Evolutionary conservation across 2,797 vertebrate species (phyloP), one percentile per base, ranked within the genome.

Genomic region (Hapalemur alaotrensis): DNA sequence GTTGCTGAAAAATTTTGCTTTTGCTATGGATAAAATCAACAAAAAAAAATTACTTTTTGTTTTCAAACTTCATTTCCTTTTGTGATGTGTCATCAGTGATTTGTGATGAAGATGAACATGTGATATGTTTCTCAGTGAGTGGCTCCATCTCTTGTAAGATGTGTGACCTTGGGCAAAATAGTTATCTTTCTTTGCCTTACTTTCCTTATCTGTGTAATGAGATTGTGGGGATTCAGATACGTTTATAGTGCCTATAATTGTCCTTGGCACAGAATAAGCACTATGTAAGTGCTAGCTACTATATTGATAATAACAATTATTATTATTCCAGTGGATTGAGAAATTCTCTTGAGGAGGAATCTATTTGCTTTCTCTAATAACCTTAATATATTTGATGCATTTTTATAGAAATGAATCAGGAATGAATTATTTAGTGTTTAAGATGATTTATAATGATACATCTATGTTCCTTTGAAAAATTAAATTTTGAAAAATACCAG

Each of bases 381-480:
- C 17, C n/a, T 90, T 83, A 87, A 18, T 89, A 10, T 89, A 28
- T 82, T 90, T 83, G 38, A 78, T 81, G 8, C 52, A 50, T 92
- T 67, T 78, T 84, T 76, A 73, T 59, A 82, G 30, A 86, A 85
- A 67, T 54, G 5, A 96, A 83, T 87, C 38, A 80, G 25, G 52
- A 94, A 75, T 61, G 38, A 97, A 52, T 94, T 92, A 38, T 52
- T 82, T 75, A 86, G 79, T 89, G 4, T 91, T 88, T 69, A 91
- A 89, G 30, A 22, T 93, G 69, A 69, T 67, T 84, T 88, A 18
- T 79, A 69, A 69, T 61, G 30, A 25, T 72, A 75, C 67, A 17
- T 89, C 22, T 14, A n/a, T 82, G 28, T 96, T 95, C 72, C 48
- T 79, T 87, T 83, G 46, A 94, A 94, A 84, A 95, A 43, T 69